phyloP scores from a whole-genome alignment of 2,113 vertebrate species.

The Turnix velox region DNA sequence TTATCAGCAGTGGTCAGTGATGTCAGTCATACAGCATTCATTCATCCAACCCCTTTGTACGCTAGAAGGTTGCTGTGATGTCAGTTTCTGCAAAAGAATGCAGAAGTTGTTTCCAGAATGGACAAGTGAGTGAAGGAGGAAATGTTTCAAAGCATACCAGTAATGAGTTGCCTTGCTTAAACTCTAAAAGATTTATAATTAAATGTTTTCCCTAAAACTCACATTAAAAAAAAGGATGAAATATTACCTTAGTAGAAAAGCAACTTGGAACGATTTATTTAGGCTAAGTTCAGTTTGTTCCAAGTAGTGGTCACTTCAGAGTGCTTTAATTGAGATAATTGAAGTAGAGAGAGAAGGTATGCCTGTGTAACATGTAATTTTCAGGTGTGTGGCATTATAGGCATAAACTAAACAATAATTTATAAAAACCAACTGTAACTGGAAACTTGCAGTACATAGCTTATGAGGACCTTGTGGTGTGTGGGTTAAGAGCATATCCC shows the following conservation, averaged over 20 bases:
- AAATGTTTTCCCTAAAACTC: not conserved
- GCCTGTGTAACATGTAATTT: not conserved
- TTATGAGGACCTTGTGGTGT: not conserved
- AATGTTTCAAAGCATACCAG: not conserved
- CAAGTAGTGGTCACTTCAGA: not conserved
- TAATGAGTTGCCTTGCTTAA: not conserved
- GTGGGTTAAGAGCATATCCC: not conserved
- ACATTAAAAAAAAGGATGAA: not conserved
- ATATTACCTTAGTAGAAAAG: not conserved
- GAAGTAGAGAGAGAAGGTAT: not conserved
- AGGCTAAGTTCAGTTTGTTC: not conserved
- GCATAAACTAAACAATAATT: not conserved
- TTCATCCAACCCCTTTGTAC: not conserved
- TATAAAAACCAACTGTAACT: rapidly evolving
- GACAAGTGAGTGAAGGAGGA: not conserved
- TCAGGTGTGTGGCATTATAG: not conserved
- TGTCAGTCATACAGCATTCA: not conserved
- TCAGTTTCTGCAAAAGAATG: not conserved
- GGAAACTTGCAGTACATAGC: not conserved
- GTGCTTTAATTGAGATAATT: not conserved
- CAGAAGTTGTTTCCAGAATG: not conserved
- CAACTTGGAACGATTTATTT: not conserved
- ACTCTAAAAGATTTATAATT: not conserved
- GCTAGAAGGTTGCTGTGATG: not conserved
- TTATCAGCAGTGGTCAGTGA: not conserved